These are phyloP conservation scores for Lasioglossum calceatum DNA, from an alignment of 2,888 invertebrate species.

Conservation along the genomic window DNA sequence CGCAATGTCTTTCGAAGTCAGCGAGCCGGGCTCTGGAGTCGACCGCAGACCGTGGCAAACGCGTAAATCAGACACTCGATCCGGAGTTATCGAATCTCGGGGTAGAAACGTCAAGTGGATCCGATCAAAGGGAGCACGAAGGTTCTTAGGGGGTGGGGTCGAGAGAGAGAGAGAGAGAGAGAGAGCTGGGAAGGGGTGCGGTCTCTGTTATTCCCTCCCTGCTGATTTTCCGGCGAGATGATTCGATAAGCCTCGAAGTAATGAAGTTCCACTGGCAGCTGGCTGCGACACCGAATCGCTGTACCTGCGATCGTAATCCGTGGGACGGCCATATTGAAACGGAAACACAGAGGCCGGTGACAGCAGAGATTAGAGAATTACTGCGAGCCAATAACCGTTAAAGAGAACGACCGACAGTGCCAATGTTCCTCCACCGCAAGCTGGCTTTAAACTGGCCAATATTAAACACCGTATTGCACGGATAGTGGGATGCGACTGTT, in stretches of 20 bases:
- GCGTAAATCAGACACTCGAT: constrained; percentile 11
- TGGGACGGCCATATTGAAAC: constrained; percentile 80
- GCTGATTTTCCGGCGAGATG: constrained; percentile 76
- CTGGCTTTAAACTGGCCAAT: constrained; percentile 78
- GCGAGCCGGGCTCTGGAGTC: background rate
- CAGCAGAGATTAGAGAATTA: constrained; percentile 83
- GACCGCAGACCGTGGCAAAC: constrained; percentile 1
- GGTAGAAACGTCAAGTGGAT: constrained; percentile 25
- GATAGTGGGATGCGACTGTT: constrained; percentile 61
- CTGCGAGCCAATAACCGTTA: constrained; percentile 83
- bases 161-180: background rate
- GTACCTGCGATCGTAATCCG: constrained; percentile 74
- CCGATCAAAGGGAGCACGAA: constrained; percentile 34
- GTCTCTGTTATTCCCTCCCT: constrained; percentile 57
- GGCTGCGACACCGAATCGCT: constrained; percentile 67
- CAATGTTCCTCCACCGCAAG: constrained; percentile 76
- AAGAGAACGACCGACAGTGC: constrained; percentile 82
- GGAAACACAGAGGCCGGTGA: constrained; percentile 82
- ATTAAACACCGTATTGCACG: constrained; percentile 78
- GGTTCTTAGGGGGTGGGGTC: constrained; percentile 19
- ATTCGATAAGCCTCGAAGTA: constrained; percentile 79
- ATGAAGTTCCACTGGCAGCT: constrained; percentile 79
- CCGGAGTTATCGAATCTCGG: constrained; percentile 16
- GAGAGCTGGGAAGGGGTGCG: background rate
- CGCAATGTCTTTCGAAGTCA: constrained; percentile 2